Base-by-base conservation (phyloP, 2,113 vertebrate genomes). In the Paracanthobrama guichenoti region DNA sequence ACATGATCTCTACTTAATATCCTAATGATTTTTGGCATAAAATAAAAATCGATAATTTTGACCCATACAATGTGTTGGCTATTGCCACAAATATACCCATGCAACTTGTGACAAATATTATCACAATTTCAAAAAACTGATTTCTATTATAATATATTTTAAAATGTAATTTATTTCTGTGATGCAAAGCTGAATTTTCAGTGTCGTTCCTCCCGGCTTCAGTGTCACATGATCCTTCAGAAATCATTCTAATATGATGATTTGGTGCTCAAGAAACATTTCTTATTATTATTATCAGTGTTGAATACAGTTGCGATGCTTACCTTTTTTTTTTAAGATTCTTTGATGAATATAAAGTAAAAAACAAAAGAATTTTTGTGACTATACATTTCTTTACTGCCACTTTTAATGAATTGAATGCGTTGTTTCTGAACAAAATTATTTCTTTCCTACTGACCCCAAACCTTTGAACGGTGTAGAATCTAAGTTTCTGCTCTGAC, bases 401-500 rank as follows among this genome's bases (percentile, higher is more conserved):
- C 6, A 26, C 24, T 3, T 26, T 53, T 53, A 13, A 53, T 31
- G 7, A 28, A 72, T 24, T 46, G 1, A 72, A 50, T 46, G 4
- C 71, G 16, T 28, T 3, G 3, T 74, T 74, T 14, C 72, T 74
- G 24, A 74, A 74, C n/a, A 44, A 44, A 72, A 16, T 4, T 0
- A n/a, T 11, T 71, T 71, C 2, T 69, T 39, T 31, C 6, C n/a
- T 46, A 24, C n/a, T 9, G 69, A 73, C 12, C 6, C 13, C n/a
- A 73, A 73, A 48, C 42, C 24, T 72, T 46, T 73, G 39, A 46
- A 73, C 0, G 39, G 22, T 55, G 6, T 24, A 14, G 20, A 57
- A 57, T 22, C 55, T 11, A 60, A 72, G 22, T 48, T 46, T 73
- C 42, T 46, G 24, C 46, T 75, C 73, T 75, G 73, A 75, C 24